Evolutionary conservation across 2,113 vertebrate species (phyloP).

Genomic region (Halcyon senegalensis): DNA sequence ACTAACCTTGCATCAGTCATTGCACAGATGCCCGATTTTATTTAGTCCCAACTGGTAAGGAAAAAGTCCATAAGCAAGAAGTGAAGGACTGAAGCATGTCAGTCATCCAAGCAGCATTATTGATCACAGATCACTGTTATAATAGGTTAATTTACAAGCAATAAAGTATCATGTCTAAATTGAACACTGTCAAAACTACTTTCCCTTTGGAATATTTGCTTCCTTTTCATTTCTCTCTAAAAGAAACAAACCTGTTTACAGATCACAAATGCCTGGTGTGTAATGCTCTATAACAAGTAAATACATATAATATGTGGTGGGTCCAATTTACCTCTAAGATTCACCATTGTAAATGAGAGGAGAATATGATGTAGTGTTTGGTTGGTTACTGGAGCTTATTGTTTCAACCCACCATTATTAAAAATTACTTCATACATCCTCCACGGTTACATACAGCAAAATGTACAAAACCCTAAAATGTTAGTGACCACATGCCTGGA

Average conservation of each 20-base stretch:
- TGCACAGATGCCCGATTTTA: background rate
- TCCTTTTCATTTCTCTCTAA: background rate
- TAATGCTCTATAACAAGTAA: background rate
- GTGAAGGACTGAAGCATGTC: background rate
- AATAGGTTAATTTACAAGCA: background rate
- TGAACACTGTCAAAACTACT: background rate
- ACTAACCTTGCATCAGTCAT: background rate
- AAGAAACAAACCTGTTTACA: background rate
- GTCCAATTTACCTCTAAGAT: background rate
- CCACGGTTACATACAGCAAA: background rate
- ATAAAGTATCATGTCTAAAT: background rate
- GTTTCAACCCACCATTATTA: background rate
- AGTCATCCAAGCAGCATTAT: background rate
- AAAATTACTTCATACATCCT: background rate
- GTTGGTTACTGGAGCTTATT: background rate
- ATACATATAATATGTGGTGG: accelerated
- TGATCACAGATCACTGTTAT: background rate
- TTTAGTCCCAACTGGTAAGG: background rate
- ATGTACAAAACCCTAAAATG: background rate
- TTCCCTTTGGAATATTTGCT: background rate
- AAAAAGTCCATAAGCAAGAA: background rate
- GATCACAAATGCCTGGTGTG: background rate
- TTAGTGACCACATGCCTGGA: background rate
- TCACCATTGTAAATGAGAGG: background rate
- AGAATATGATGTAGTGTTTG: background rate